phyloP scores from a whole-genome alignment of 2,888 invertebrate species.

The Hyles lineata region DNA sequence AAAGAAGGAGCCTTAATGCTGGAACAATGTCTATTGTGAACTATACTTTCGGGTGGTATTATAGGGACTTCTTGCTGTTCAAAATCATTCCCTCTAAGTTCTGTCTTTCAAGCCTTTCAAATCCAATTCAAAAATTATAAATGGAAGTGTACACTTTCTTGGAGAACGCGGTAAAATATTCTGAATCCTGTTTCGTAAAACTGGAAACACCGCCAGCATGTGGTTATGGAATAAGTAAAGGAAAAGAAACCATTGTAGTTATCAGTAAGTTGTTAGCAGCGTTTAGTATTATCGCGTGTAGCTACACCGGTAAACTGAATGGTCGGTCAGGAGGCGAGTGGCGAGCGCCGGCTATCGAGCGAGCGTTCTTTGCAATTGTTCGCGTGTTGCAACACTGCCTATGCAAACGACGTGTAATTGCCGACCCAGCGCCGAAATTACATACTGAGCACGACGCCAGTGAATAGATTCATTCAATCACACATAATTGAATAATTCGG shows the following conservation, averaged over 20 bases:
- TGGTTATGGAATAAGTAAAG: too few species aligned
- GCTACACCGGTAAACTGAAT: slow-evolving; percentile 8
- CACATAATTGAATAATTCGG: neutral
- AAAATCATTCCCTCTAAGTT: too few species aligned
- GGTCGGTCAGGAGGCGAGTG: slow-evolving; percentile 6
- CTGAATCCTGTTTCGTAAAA: too few species aligned
- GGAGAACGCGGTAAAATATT: too few species aligned
- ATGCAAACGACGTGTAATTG: slow-evolving; percentile 22
- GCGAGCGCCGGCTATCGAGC: neutral
- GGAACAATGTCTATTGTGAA: too few species aligned
- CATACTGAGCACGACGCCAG: neutral
- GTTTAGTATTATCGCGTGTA: neutral
- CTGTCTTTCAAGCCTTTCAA: too few species aligned
- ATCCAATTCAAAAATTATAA: too few species aligned
- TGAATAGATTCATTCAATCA: neutral
- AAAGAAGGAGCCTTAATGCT: too few species aligned
- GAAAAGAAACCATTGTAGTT: neutral
- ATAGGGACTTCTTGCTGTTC: too few species aligned
- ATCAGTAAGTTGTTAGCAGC: neutral
- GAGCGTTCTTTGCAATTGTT: slow-evolving; percentile 24
- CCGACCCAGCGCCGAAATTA: slow-evolving; percentile 10
- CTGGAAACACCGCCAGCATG: too few species aligned
- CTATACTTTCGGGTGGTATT: too few species aligned
- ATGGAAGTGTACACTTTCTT: too few species aligned
- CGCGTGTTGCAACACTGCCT: slow-evolving; percentile 23